phyloP scores from a whole-genome alignment of 2,113 vertebrate genomes.

The Etheostoma spectabile region DNA sequence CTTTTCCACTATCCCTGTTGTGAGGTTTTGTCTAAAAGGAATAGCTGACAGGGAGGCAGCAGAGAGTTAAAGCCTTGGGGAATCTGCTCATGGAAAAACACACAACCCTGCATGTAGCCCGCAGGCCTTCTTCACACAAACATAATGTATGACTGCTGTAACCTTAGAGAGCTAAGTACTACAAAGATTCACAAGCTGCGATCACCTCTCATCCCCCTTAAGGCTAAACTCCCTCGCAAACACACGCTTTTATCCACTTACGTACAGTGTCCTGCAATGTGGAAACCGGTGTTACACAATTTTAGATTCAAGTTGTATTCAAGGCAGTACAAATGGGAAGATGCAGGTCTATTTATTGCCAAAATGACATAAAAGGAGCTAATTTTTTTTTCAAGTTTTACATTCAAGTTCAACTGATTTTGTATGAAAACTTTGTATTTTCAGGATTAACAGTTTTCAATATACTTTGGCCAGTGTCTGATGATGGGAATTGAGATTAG shows the following conservation, averaged over 20 bases:
- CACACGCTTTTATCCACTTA: constrained; percentile 58
- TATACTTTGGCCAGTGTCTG: neutral
- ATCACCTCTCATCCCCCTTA: constrained; percentile 57
- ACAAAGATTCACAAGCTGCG: constrained; percentile 46
- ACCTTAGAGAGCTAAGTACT: constrained; percentile 35
- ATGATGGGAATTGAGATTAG: neutral
- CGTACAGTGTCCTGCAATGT: constrained; percentile 24
- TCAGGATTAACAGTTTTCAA: neutral
- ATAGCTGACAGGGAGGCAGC: constrained; percentile 36
- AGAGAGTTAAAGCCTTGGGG: constrained; percentile 21
- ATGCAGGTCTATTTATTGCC: neutral
- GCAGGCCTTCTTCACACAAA: constrained; percentile 47
- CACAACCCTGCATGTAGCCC: constrained; percentile 27
- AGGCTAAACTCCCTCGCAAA: constrained; percentile 61
- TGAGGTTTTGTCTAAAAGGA: constrained; percentile 31
- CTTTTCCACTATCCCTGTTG: constrained; percentile 8
- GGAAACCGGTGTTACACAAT: constrained; percentile 39
- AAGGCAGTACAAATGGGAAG: constrained; percentile 23
- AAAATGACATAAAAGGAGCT: neutral
- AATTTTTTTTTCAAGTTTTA: neutral
- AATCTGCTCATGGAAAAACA: constrained; percentile 47
- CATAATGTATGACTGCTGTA: constrained; percentile 28
- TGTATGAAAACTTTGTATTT: neutral
- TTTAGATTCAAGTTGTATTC: constrained; percentile 15
- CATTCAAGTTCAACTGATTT: neutral